Base-by-base conservation (phyloP, 2,888 invertebrate genomes). In the Creontiades dilutus region DNA sequence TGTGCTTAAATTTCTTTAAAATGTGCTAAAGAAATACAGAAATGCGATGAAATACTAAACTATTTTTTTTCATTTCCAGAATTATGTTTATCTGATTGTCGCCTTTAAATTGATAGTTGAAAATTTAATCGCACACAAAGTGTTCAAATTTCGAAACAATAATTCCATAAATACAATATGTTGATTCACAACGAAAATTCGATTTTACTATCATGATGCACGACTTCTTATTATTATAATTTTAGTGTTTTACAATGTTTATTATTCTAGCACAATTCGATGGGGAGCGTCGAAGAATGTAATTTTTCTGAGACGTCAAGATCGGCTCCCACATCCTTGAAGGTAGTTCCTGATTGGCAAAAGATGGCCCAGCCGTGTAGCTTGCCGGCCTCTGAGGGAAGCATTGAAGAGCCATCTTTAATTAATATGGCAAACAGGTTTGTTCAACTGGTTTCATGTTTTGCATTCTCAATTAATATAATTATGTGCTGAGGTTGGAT, bases 281-380 rank as follows among this genome's bases (percentile, higher is more conserved):
- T 90, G 82, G 91, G 91, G 28, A 91, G 91, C 85, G 86, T 90
- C n/a, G 91, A 91, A 48, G 90, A 90, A n/a, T 94, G 94, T 92
- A 96, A 96, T 90, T 96, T 95, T 94, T 89, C 84, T 96, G 96
- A 96, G 92, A 96, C 95, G 91, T 95, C 96, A 57, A 95, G 96
- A 92, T 96, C 97, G 80, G 96, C 96, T 9, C 96, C 96, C 23
- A 95, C 95, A 86, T 96, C 96, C 61, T 94, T 96, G 87, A 95
- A 95, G 55, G 93, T 95, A 13, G 94, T 94, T 92, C 94, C 93
- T 85, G 87, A 84, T 57, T 91, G 91, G 91, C 90, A 90, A 16
- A 91, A 91, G 78, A 78, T 87, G 7, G 90, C 91, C 16, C 91
- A 90, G 27, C 91, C 91, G 19, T 91, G 90, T n/a, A 91, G 91